phyloP scores from a whole-genome alignment of 2,113 vertebrate species.

The Rhodinocichla rosea region DNA sequence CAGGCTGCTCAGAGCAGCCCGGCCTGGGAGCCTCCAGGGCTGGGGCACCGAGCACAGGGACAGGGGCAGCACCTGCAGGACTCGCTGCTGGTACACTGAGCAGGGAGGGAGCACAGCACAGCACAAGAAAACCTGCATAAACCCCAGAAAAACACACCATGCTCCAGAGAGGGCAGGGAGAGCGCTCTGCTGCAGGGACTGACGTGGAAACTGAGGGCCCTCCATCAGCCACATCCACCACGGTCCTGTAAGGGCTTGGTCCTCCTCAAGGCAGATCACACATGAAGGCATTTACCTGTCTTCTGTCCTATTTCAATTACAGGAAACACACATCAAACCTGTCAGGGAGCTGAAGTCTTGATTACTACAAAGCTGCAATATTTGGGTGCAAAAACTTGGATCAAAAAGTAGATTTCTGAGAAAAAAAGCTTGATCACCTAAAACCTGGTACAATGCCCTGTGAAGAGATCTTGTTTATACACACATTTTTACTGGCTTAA shows the following conservation, averaged over 20 bases:
- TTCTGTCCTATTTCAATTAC: neutral
- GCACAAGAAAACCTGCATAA: neutral
- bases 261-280: neutral
- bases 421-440: neutral
- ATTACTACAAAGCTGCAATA: neutral
- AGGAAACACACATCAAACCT: neutral
- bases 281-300: neutral
- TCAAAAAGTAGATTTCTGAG: neutral
- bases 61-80: neutral
- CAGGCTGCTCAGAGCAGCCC: neutral
- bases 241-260: neutral
- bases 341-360: neutral
- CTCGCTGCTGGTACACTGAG: neutral
- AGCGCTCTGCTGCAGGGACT: neutral
- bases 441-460: neutral
- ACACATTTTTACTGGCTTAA: neutral
- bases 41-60: no score
- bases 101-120: neutral
- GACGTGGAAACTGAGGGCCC: neutral
- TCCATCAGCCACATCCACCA: fast-evolving
- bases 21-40: no score
- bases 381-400: neutral
- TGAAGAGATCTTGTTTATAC: neutral
- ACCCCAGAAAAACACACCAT: neutral
- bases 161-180: neutral